phyloP scores from a whole-genome alignment of 2,888 invertebrate genomes.

The Diadegma fenestrale region DNA sequence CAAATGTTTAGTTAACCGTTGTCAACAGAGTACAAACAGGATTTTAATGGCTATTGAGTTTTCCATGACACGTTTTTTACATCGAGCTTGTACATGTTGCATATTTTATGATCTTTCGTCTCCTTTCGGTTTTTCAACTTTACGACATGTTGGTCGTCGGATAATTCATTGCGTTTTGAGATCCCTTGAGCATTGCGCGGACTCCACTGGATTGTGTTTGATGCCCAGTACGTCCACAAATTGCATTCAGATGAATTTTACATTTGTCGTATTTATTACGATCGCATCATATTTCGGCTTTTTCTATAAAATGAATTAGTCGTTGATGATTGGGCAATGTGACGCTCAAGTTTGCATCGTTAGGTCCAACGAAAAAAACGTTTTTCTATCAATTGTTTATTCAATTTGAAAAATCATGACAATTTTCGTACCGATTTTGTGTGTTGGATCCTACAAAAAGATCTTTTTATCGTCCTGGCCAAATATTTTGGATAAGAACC shows the following conservation, averaged over 20 bases:
- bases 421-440: too few species aligned
- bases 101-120: neutral
- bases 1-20: too few species aligned
- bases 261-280: neutral
- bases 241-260: neutral
- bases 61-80: neutral
- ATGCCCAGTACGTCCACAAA: neutral
- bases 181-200: neutral
- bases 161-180: too few species aligned
- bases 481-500: too few species aligned
- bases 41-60: neutral
- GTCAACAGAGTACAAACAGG: neutral
- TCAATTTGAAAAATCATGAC: too few species aligned
- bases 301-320: neutral
- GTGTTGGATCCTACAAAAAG: too few species aligned
- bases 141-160: too few species aligned
- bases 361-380: too few species aligned
- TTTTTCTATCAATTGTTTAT: too few species aligned
- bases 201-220: neutral
- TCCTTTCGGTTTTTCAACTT: neutral
- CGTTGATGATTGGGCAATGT: neutral
- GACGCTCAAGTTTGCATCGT: too few species aligned
- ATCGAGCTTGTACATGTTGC: neutral
- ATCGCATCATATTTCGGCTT: neutral
- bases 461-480: too few species aligned